Percentiles rank a stretch among this genome's conserved stretches.
These are phyloP conservation scores for Calosoma granatense DNA, from an alignment of 1,140 invertebrate genomes.

Conservation along the genomic window DNA sequence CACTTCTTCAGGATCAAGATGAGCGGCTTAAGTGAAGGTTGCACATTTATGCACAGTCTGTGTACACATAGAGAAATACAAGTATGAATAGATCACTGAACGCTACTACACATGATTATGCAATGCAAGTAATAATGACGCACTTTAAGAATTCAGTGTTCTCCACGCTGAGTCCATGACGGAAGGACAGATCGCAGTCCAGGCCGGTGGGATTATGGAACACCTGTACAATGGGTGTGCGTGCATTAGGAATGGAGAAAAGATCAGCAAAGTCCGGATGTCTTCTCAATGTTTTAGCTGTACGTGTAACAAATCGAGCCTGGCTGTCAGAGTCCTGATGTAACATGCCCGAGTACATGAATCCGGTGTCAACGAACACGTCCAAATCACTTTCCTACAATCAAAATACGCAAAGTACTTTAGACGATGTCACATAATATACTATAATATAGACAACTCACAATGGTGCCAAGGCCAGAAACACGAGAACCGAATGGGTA, in stretches of 20 bases:
- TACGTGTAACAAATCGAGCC: slow-evolving; percentile 22
- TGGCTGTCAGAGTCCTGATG: slow-evolving; percentile 27
- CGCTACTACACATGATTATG: background rate
- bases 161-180: slow-evolving; percentile 42
- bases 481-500: slow-evolving; percentile 40
- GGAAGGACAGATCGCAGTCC: slow-evolving; percentile 46
- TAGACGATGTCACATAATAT: background rate
- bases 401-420: background rate
- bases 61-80: background rate
- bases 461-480: slow-evolving; percentile 30
- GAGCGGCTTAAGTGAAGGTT: slow-evolving; percentile 28
- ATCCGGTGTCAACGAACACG: slow-evolving; percentile 39
- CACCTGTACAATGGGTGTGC: slow-evolving; percentile 46
- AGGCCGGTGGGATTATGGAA: slow-evolving; percentile 34
- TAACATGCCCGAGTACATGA: slow-evolving; percentile 25
- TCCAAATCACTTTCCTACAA: slow-evolving; percentile 38
- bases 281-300: slow-evolving; percentile 19
- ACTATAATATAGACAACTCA: slow-evolving; percentile 13
- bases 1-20: slow-evolving; percentile 42
- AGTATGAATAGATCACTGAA: background rate
- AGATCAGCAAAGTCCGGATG: slow-evolving; percentile 26
- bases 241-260: slow-evolving; percentile 31
- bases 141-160: slow-evolving; percentile 42
- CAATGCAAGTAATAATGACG: slow-evolving; percentile 1
- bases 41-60: slow-evolving; percentile 32